Base-by-base conservation (phyloP, 1,140 invertebrate species). In the Brachionus koreanus region DNA sequence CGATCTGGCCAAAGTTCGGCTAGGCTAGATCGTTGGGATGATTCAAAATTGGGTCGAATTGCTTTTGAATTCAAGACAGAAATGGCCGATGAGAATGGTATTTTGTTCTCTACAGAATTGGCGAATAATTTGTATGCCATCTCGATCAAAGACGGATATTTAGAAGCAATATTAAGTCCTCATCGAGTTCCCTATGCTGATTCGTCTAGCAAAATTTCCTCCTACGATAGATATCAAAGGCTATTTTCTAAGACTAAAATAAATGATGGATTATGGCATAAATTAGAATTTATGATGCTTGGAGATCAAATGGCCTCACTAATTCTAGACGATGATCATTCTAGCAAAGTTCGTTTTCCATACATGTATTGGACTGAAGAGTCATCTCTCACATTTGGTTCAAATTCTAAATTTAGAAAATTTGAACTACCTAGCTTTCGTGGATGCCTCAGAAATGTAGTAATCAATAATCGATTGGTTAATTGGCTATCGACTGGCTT, bases 401-500 rank as follows among this genome's bases (percentile, higher is more conserved):
- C 37, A 42, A 79, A 63, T 61, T 19, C 37, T 5, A 19, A 79
- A 23, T 42, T 79, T 16, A 79, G 57, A 65, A 23, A 42, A 9
- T 12, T 23, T 13, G 29, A 23, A 13, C 23, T 79, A 42, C 33
- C 12, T 25, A 79, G 76, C 7, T 79, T 79, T 37, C 52, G 61
- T 4, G 76, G 76, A 9, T 79, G 76, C 42, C 19, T 79, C 25
- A 23, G 76, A 19, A 79, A 79, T 79, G 16, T 79, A n/a, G 76
- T 79, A 79, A 61, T 79, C 13, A 79, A 79, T 35, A 79, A 79
- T 29, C 46, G 76, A 13, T 65, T 79, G 35, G 39, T 79, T n/a
- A 65, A 79, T 43, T 79, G 76, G 76, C 57, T 42, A 6, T 61
- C 35, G 3, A 57, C 49, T 5, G 76, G 76, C 46, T 23, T 33